Base-by-base conservation (phyloP, 1,140 invertebrate species). In the Wiebesia pumilae region DNA sequence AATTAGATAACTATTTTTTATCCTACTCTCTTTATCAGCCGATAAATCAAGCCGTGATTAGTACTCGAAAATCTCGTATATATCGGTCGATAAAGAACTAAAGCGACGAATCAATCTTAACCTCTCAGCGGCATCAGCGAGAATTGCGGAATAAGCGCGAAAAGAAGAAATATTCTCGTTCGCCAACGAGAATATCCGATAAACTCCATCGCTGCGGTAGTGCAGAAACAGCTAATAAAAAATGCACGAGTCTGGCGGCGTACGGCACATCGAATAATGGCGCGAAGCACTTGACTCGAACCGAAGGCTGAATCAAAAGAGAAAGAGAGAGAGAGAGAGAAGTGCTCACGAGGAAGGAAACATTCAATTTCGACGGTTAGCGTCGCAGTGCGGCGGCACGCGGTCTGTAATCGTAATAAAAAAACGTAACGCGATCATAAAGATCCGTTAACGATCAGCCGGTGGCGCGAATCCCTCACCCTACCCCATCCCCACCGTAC, bases 391-490 rank as follows among this genome's bases (percentile, higher is more conserved):
- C 71, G 73, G 35, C 71, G 73, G 21, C 75, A 47, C 43, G 67
- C 54, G 54, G 62, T 21, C 27, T 7, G 33, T 10, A 16, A 73
- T 77, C 79, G 51, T 16, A 71, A 85, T 80, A 80, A 85, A 85
- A 84, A 69, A 84, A 43, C 73, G 38, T 47, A 65, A 77, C 71
- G 83, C 83, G 47, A 80, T 85, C 10, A 80, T 80, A 85, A 85
- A 79, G 79, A 62, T 38, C 83, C 10, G 27, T 79, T 78, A 79
- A 79, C 71, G 73, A 71, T 82, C 81, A 54, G 30, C n/a, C n/a
- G 40, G 7, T 33, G 1, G 7, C 51, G 19, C n/a, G 38, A 47
- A 47, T 14, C 65, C 65, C 65, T 30, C 65, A 1, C 65, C n/a
- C 65, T n/a, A 4, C 24, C 7, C 27, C 27, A 16, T 30, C n/a